A percentile compares a stretch with the other conserved stretches of the same genome.
These are phyloP conservation scores for Leptinotarsa haldemani DNA, from an alignment of 2,888 invertebrate genomes.

Conservation along the genomic window DNA sequence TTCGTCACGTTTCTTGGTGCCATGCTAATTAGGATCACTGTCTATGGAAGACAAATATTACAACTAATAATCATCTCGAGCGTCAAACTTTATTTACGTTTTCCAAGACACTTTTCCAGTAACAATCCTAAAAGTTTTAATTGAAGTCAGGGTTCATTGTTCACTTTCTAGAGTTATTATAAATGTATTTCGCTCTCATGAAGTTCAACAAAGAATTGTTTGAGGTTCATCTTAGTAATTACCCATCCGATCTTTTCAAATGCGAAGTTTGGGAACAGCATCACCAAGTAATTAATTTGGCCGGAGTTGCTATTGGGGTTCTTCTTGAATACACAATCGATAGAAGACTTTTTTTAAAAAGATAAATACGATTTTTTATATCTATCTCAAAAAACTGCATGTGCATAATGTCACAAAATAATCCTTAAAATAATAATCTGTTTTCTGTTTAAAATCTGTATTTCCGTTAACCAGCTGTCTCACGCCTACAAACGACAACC, in stretches of 20 bases:
- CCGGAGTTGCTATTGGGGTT: neutral
- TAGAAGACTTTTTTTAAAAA: no score
- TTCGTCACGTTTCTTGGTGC: no score
- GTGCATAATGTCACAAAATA: no score
- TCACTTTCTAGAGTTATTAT: slow-evolving; percentile 28
- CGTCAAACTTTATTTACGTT: slow-evolving; percentile 6
- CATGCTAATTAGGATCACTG: neutral
- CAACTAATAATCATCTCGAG: neutral
- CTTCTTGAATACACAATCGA: neutral
- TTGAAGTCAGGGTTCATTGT: slow-evolving; percentile 28
- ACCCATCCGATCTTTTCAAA: slow-evolving; percentile 18
- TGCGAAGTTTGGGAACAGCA: slow-evolving; percentile 8
- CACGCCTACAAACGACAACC: no score
- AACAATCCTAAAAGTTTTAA: slow-evolving; percentile 31
- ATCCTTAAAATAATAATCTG: no score
- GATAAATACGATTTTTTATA: no score
- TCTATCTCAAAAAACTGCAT: no score
- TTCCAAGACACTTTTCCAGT: slow-evolving; percentile 5
- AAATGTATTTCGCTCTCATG: slow-evolving; percentile 22
- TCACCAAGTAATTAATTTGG: slow-evolving; percentile 19
- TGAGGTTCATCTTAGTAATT: slow-evolving; percentile 22
- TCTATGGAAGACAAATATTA: neutral
- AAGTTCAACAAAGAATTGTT: slow-evolving; percentile 28
- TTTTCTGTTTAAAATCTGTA: no score
- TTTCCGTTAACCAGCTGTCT: no score